A percentile compares a stretch with the other conserved stretches of the same genome.
Conservation (phyloP, 2,888 invertebrate species). For the Carabus problematicus region DNA sequence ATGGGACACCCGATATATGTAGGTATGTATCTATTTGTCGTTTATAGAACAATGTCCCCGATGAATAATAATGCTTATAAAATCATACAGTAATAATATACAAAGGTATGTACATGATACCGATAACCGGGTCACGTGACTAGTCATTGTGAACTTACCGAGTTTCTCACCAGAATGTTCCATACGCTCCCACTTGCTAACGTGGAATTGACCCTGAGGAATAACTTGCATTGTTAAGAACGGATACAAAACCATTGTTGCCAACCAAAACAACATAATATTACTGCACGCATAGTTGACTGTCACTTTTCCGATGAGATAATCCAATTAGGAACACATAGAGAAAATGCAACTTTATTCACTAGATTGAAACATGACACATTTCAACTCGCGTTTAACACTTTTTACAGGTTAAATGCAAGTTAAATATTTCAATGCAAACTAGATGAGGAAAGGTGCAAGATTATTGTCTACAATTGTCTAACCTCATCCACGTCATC, state of each 20-base stretch:
- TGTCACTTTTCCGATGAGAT: not conserved
- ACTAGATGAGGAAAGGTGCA: not conserved
- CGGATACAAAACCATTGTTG: conserved; percentile 1
- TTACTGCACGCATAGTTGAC: not conserved
- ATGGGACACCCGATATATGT: no score
- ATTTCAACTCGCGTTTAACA: not conserved
- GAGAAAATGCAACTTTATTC: conserved; percentile 38
- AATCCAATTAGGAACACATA: conserved; percentile 20
- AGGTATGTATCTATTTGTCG: no score
- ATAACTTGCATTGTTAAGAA: conserved; percentile 41
- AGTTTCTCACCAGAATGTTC: conserved; percentile 81
- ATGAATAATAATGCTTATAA: no score
- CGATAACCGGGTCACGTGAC: no score
- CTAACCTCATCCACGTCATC: conserved; percentile 60
- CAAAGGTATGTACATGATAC: no score
- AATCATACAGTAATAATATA: no score
- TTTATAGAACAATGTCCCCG: no score
- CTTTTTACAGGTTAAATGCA: no score
- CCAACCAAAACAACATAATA: conserved; percentile 14
- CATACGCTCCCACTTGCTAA: conserved; percentile 87
- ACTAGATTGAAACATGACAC: conserved; percentile 31
- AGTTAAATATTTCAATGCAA: no score
- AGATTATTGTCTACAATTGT: conserved; percentile 33
- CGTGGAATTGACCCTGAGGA: conserved; percentile 59
- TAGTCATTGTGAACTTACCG: conserved; percentile 70